Evolutionary conservation across 2,113 vertebrate species (phyloP), one percentile per base, ranked within the genome.

Genomic region (Cyprinodon brontotheroides): DNA sequence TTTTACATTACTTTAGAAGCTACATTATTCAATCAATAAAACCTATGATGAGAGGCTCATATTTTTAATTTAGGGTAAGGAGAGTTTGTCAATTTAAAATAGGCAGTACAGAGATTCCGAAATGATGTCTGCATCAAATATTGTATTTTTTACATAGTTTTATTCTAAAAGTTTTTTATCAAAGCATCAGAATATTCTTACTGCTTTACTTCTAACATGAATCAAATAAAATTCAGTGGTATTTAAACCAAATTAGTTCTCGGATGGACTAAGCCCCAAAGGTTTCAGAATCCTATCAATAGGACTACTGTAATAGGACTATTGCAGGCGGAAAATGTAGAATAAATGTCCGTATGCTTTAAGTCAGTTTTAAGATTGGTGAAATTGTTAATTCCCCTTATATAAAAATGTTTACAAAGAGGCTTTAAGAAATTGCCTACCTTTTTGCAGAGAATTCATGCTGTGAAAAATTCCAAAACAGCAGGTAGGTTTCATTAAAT

Each of bases 391-490:
- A n/a, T 17, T 53, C 6, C 41, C 41, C 9, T 41, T 41, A 57
- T 57, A 20, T 57, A 9, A 57, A 57, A 57, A 57, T 9, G 50
- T 57, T 57, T 10, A 2, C 6, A 57, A 41, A n/a, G 7, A 20
- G 14, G 7, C 20, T 20, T 20, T 17, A 53, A 53, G 15, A 15
- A 20, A n/a, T 11, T 59, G 7, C 86, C 74, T 90, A 88, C 89
- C 86, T 85, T n/a, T 79, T 20, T 37, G 4, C 4, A 15, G 14
- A 50, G 43, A 40, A 59, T 62, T 29, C 0, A 2, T 66, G 13
- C 43, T 40, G 69, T 69, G 69, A 48, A 20, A 59, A 2, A 29
- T 47, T 64, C 39, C 50, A 43, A 59, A 59, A 6, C 4, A 68
- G 4, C 59, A 6, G 17, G 15, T 9, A 57, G 9, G 17, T 20